Conservation (phyloP, 2,888 invertebrate genomes). For the Spilarctia lutea region DNA sequence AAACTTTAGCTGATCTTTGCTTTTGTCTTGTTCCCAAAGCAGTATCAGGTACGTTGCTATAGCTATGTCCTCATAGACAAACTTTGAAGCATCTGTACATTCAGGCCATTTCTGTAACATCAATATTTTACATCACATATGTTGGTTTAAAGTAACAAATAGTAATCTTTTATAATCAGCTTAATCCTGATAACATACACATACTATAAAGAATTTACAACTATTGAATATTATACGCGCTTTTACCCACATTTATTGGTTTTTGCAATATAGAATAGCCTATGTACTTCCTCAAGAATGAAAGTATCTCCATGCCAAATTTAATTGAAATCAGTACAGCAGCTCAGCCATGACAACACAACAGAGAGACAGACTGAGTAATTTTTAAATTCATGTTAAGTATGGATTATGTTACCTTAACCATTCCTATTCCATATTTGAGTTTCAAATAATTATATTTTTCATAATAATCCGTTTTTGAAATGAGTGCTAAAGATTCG, state of each 20-base stretch:
- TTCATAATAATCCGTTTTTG: slow-evolving; percentile 89
- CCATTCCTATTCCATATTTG: slow-evolving; percentile 91
- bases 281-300: too few relatives aligned
- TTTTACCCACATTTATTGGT: too few relatives aligned
- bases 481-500: slow-evolving; percentile 89
- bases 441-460: slow-evolving; percentile 91
- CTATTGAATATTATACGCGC: not conserved
- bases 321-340: too few relatives aligned
- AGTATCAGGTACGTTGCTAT: slow-evolving; percentile 95
- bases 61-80: slow-evolving; percentile 98
- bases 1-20: slow-evolving; percentile 86
- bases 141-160: not conserved
- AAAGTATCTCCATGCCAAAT: too few relatives aligned
- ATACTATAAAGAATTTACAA: not conserved
- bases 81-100: slow-evolving; percentile 97
- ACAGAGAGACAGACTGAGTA: too few relatives aligned
- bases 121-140: not conserved
- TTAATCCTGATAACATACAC: slow-evolving; percentile 5
- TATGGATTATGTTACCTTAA: slow-evolving; percentile 81
- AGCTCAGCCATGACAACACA: too few relatives aligned
- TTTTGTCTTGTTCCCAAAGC: slow-evolving; percentile 90
- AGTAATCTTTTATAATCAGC: slow-evolving; percentile 1
- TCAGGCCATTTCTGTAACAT: slow-evolving; percentile 93
- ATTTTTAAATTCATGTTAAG: too few relatives aligned
- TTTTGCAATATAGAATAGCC: too few relatives aligned